A percentile compares a stretch with the other conserved stretches of the same genome.
phyloP scores from a whole-genome alignment of 2,888 invertebrate genomes.

The Tetramorium bicarinatum region DNA sequence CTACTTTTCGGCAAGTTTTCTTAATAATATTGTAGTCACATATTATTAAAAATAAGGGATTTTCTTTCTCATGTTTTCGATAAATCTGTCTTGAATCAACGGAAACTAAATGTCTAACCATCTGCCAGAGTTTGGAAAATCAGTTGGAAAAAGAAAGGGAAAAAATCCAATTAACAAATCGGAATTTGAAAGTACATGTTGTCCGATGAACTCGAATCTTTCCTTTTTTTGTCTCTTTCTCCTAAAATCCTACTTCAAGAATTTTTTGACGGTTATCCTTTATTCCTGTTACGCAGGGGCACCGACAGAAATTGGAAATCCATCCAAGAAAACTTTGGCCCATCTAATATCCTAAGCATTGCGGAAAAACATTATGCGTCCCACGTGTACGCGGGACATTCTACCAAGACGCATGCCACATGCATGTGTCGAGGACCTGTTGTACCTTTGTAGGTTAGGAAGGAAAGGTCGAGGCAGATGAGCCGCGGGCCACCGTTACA shows the following conservation, averaged over 20 bases:
- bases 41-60: too few species aligned
- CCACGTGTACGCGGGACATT: constrained; percentile 6
- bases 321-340: too few species aligned
- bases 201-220: not conserved
- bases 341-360: not conserved
- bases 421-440: not conserved
- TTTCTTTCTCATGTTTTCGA: too few species aligned
- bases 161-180: not conserved
- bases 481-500: not conserved
- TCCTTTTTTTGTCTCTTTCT: not conserved
- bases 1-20: too few species aligned
- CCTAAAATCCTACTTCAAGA: not conserved
- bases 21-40: too few species aligned
- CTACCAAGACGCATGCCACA: too few species aligned
- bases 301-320: too few species aligned
- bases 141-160: not conserved
- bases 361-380: not conserved
- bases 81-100: not conserved
- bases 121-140: not conserved
- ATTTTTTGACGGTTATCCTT: not conserved
- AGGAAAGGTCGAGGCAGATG: not conserved
- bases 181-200: not conserved
- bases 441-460: constrained; percentile 33
- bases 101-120: not conserved
- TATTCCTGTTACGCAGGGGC: too few species aligned